Conservation (phyloP, 2,797 vertebrate species). For the Moxostoma hubbsi region DNA sequence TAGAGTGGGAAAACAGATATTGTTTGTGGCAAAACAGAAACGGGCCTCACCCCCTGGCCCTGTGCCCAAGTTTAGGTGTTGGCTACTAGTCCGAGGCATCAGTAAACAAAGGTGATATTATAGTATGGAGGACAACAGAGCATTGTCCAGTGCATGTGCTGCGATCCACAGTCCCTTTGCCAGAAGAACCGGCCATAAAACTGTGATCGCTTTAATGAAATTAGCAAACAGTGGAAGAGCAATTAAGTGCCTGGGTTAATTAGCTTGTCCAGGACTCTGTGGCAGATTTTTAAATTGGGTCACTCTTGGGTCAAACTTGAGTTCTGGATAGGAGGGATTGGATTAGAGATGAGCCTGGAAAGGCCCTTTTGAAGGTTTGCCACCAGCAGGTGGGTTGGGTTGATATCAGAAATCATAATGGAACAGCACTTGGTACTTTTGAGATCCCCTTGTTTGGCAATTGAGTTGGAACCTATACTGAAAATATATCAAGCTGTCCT, state of each 20-base stretch:
- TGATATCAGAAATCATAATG: slow-evolving; percentile 75
- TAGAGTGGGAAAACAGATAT: slow-evolving; percentile 5
- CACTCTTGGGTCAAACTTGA: slow-evolving; percentile 75
- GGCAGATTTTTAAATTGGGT: slow-evolving; percentile 78
- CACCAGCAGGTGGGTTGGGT: slow-evolving; percentile 77
- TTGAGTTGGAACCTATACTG: neutral
- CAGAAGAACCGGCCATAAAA: slow-evolving; percentile 13
- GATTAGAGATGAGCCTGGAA: slow-evolving; percentile 65
- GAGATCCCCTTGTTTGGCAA: slow-evolving; percentile 1
- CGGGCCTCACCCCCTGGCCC: neutral
- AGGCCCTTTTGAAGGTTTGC: slow-evolving; percentile 58
- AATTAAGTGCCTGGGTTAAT: slow-evolving; percentile 78
- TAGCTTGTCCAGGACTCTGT: slow-evolving; percentile 61
- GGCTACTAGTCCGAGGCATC: neutral
- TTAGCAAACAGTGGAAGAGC: slow-evolving; percentile 69
- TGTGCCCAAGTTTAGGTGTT: slow-evolving; percentile 14
- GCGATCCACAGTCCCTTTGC: neutral
- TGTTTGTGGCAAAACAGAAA: slow-evolving; percentile 15
- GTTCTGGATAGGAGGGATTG: slow-evolving; percentile 78
- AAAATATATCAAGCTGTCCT: too few species aligned
- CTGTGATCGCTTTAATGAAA: slow-evolving; percentile 73
- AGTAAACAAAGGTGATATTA: slow-evolving; percentile 8
- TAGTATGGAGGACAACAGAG: neutral
- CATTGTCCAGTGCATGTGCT: neutral
- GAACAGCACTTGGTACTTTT: slow-evolving; percentile 63